Percentiles rank a stretch among this genome's conserved stretches.
Conservation (phyloP, 2,797 vertebrate species). For the Emydoidea blandingii region DNA sequence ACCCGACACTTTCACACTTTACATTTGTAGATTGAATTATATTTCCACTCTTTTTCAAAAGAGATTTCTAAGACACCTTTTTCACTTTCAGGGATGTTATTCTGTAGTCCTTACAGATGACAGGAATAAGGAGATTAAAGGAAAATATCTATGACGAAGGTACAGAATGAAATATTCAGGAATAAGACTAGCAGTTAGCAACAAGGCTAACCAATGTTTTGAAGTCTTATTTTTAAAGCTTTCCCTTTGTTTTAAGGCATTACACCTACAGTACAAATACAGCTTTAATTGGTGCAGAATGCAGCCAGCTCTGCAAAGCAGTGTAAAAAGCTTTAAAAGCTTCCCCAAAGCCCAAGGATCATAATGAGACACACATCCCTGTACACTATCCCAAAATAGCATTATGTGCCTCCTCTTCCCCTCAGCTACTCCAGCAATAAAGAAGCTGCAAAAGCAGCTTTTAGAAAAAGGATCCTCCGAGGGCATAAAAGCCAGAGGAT, state of each 20-base stretch:
- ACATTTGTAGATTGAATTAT: not conserved
- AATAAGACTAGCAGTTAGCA: not conserved
- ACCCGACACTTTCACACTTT: not conserved
- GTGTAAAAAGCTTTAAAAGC: constrained; percentile 3
- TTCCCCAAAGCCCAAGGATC: constrained; percentile 18
- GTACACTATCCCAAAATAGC: not conserved
- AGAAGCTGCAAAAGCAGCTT: not conserved
- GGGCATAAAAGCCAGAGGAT: not conserved
- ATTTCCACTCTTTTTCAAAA: constrained; percentile 22
- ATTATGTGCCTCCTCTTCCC: not conserved
- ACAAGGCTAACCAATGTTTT: not conserved
- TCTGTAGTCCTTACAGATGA: not conserved
- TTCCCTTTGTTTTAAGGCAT: not conserved
- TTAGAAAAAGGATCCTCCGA: not conserved
- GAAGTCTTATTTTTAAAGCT: constrained; percentile 14
- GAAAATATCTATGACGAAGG: constrained; percentile 38
- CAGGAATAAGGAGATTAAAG: constrained; percentile 28
- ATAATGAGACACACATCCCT: not conserved
- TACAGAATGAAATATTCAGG: not conserved
- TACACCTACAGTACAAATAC: constrained; percentile 10
- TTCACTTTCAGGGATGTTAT: constrained; percentile 6
- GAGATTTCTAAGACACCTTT: not conserved
- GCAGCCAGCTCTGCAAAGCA: not conserved
- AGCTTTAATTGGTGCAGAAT: not conserved
- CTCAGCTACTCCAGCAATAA: not conserved